Conservation (phyloP, 2,797 vertebrate species). For the Gambelia wislizenii region DNA sequence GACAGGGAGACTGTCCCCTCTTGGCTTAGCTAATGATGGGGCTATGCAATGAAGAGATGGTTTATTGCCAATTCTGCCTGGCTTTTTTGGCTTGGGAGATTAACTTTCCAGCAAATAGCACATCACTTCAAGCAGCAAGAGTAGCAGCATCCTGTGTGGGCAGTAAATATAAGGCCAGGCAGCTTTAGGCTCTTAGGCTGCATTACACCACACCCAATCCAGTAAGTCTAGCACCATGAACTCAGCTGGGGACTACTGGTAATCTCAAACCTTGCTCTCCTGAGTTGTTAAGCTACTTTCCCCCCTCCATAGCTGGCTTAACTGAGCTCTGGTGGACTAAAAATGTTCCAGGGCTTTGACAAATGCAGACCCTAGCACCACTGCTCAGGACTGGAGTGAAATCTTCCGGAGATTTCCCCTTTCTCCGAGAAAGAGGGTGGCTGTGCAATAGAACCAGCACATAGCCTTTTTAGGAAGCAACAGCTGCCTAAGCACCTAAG, state of each 20-base stretch:
- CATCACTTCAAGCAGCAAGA: neutral
- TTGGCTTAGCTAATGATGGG: neutral
- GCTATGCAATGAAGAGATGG: neutral
- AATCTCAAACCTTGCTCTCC: neutral
- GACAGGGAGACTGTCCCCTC: neutral
- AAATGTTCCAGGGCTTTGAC: neutral
- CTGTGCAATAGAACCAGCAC: neutral
- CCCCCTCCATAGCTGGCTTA: neutral
- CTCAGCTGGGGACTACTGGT: neutral
- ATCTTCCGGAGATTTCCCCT: neutral
- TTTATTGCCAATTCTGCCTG: neutral
- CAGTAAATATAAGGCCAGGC: neutral
- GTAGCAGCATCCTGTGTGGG: neutral
- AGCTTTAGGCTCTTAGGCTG: neutral
- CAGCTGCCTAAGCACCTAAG: neutral
- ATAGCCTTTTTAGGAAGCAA: neutral
- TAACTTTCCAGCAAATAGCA: neutral
- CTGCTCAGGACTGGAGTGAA: neutral
- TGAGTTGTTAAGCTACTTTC: neutral
- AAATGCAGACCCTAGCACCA: neutral
- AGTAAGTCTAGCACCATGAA: neutral
- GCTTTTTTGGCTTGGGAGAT: neutral
- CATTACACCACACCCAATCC: no score
- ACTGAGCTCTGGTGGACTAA: neutral
- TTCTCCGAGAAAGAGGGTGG: neutral